These are phyloP conservation scores for Zygaena filipendulae DNA, from an alignment of 2,888 invertebrate species.

Conservation along the genomic window DNA sequence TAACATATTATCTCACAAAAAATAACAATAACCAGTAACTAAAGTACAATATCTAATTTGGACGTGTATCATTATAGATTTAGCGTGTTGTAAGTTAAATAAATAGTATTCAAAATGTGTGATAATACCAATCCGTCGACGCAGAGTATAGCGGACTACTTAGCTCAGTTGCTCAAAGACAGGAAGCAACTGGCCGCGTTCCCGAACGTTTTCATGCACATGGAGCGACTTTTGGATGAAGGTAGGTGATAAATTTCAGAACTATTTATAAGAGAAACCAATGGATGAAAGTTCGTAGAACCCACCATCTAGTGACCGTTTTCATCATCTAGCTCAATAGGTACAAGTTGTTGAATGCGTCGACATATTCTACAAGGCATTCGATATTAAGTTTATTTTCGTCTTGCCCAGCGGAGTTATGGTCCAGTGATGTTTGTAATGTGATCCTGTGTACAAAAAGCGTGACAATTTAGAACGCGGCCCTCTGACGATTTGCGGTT, in stretches of 20 bases:
- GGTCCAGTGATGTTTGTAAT: conserved; percentile 65
- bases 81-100: conserved; percentile 53
- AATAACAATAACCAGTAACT: conserved; percentile 64
- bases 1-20: conserved; percentile 61
- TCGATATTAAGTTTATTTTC: conserved; percentile 68
- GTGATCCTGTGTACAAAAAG: conserved; percentile 60
- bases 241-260: conserved; percentile 75
- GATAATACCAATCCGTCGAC: conserved; percentile 77
- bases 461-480: conserved; percentile 54
- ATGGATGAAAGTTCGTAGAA: too few species aligned
- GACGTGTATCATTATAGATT: conserved; percentile 55
- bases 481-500: conserved; percentile 51
- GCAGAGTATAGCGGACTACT: conserved; percentile 98
- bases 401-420: conserved; percentile 66
- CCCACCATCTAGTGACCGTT: too few species aligned
- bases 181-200: conserved; percentile 99
- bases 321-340: too few species aligned
- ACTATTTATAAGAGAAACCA: too few species aligned
- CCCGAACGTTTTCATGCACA: conserved; percentile 99
- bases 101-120: conserved; percentile 62
- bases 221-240: conserved; percentile 99
- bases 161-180: conserved; percentile 99
- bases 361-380: conserved; percentile 63
- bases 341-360: conserved; percentile 63
- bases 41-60: conserved; percentile 54